Conservation (phyloP, 2,888 invertebrate genomes). For the Sphaerophoria rueppellii region DNA sequence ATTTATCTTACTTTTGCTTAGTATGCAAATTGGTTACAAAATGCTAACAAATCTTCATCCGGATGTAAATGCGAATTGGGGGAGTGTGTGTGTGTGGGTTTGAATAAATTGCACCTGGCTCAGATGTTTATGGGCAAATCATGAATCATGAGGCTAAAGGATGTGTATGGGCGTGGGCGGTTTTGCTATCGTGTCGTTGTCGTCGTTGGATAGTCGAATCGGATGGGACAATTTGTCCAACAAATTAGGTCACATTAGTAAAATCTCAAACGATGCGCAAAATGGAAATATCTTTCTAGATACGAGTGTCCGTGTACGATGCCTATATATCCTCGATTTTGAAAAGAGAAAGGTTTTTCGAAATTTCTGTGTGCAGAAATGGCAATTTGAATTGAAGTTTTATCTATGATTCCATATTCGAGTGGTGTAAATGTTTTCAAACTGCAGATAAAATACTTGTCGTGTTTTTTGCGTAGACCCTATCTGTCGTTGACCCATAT, state of each 20-base stretch:
- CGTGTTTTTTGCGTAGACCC: not conserved
- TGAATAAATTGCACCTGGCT: slow-evolving; percentile 62
- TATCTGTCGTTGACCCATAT: not conserved
- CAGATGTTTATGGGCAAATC: slow-evolving; percentile 51
- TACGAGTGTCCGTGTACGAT: not conserved
- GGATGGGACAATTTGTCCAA: slow-evolving; percentile 39
- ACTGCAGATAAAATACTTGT: slow-evolving; percentile 19
- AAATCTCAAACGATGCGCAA: slow-evolving; percentile 27
- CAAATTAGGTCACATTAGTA: slow-evolving; percentile 44
- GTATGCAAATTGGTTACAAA: slow-evolving; percentile 70
- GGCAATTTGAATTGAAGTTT: slow-evolving; percentile 4
- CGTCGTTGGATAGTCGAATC: not conserved
- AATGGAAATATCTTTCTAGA: slow-evolving; percentile 11
- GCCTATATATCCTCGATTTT: not conserved
- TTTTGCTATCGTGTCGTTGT: not conserved
- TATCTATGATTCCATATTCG: slow-evolving; percentile 25
- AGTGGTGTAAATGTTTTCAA: not conserved
- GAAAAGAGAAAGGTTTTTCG: not conserved
- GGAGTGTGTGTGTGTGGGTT: not conserved
- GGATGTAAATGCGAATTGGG: slow-evolving; percentile 26
- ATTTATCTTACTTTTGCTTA: slow-evolving; percentile 50
- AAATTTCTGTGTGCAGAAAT: not conserved
- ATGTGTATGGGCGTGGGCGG: not conserved
- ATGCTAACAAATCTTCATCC: slow-evolving; percentile 60
- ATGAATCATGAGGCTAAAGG: slow-evolving; percentile 36